Percentiles rank a stretch among this genome's conserved stretches.
These are phyloP conservation scores for Ornithoptera alexandrae DNA, from an alignment of 2,888 invertebrate genomes.

Conservation along the genomic window DNA sequence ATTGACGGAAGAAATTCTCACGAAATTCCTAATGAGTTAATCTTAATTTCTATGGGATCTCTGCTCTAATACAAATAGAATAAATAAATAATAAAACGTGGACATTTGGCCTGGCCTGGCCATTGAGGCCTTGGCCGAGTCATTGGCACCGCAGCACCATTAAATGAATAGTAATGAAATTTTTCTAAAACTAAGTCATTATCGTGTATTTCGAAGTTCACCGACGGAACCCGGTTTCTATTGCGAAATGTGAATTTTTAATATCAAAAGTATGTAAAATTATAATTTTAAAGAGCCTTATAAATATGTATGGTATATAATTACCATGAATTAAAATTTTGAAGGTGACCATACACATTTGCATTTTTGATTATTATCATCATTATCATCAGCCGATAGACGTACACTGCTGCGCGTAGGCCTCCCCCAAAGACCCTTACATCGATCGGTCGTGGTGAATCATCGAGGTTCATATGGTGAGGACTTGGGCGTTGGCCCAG, in stretches of 20 bases:
- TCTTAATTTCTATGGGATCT: too few relatives aligned
- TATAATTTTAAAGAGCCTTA: not conserved
- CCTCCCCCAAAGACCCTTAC: too few relatives aligned
- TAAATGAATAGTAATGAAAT: not conserved
- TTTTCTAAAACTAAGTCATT: constrained; percentile 6
- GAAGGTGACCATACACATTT: not conserved
- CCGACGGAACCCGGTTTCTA: constrained; percentile 6
- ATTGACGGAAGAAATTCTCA: too few relatives aligned
- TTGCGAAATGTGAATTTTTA: constrained; percentile 24
- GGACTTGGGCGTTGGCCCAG: too few relatives aligned
- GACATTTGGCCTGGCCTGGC: not conserved
- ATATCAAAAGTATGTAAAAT: not conserved
- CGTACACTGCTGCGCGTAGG: too few relatives aligned
- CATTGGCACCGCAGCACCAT: constrained; percentile 10
- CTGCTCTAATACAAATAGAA: too few relatives aligned
- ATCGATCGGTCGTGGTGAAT: too few relatives aligned
- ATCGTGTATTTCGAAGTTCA: constrained; percentile 13
- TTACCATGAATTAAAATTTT: not conserved
- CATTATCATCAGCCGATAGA: too few relatives aligned
- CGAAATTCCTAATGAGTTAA: too few relatives aligned
- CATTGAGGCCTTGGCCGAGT: constrained; percentile 9
- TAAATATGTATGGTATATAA: not conserved
- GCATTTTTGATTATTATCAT: too few relatives aligned
- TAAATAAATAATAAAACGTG: too few relatives aligned
- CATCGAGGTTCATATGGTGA: too few relatives aligned